phyloP scores from a whole-genome alignment of 2,888 invertebrate genomes.

The Oxyteleia sp. region DNA sequence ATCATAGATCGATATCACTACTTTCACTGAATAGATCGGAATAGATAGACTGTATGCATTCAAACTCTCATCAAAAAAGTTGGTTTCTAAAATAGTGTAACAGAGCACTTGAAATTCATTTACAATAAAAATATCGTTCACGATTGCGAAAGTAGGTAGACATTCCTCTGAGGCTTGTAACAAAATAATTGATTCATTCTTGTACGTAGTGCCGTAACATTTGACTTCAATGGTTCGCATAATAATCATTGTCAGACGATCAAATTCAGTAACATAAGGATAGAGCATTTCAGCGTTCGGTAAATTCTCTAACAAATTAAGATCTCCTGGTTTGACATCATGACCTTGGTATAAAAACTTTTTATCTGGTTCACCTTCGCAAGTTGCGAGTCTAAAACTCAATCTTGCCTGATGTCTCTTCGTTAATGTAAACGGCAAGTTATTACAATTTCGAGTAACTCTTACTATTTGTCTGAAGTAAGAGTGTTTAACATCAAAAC shows the following conservation, averaged over 20 bases:
- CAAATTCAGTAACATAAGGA: constrained; percentile 16
- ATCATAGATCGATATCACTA: not conserved
- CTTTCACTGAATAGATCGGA: not conserved
- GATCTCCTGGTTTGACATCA: constrained; percentile 50
- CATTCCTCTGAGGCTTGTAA: constrained; percentile 28
- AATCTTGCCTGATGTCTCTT: not conserved
- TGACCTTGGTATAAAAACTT: constrained; percentile 63
- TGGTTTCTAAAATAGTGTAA: not conserved
- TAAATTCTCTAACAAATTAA: constrained; percentile 54
- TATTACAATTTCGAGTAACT: constrained; percentile 4
- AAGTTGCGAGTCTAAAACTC: not conserved
- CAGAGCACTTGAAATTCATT: constrained; percentile 26
- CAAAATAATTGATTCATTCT: not conserved
- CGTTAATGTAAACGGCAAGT: not conserved
- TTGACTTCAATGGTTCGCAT: constrained; percentile 18
- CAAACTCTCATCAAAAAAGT: not conserved
- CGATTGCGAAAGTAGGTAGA: not conserved
- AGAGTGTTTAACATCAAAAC: constrained; percentile 69
- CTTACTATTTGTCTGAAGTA: not conserved
- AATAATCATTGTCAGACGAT: constrained; percentile 1
- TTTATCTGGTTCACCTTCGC: constrained; percentile 16
- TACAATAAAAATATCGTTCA: constrained; percentile 4
- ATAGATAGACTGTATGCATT: constrained; percentile 11
- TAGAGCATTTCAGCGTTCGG: constrained; percentile 31
- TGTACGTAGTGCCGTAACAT: constrained; percentile 23